Base-by-base conservation (phyloP, 2,888 invertebrate species). In the Meteorus colon region DNA sequence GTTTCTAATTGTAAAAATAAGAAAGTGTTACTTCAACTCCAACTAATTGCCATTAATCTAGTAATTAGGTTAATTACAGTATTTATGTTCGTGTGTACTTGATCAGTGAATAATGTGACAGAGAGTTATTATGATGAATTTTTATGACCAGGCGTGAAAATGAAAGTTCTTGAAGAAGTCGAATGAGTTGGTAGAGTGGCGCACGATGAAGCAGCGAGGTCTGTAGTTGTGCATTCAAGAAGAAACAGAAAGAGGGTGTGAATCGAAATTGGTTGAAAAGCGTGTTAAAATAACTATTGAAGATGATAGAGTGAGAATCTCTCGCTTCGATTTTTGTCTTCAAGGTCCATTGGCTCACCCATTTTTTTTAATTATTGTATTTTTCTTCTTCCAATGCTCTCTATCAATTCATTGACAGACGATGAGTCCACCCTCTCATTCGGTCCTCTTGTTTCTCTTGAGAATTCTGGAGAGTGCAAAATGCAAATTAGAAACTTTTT, bases 251-350 rank as follows among this genome's bases (percentile, higher is more conserved):
- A 55, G 19, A 19, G 19, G 19, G 55, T 55, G 55, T 55, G 55
- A 55, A 55, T 55, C 19, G 55, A 24, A 55, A 55, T 19, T 55
- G 24, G 55, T 55, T 55, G 55, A 55, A 55, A 24, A 55, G 19
- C 55, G 24, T 55, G 55, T 55, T 55, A 24, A 24, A 55, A 55
- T 55, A 24, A 19, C 55, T 4, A 55, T 55, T 24, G 55, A 55
- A 55, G 55, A 19, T 6, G 19, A 55, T 55, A 24, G 19, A 55
- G 55, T 55, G 55, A 19, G 55, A 55, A 24, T 55, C 5, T 55
- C 8, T 8, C n/a, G 19, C 55, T 2, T 55, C 24, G 0, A 55
- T 55, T 55, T 19, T 55, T 5, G 8, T 55, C 24, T 55, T 24
- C 55, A 19, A 55, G 55, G 55, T 55, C 19, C 19, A 55, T 55